Conservation (phyloP, 2,888 invertebrate genomes). For the Chesias legatella region DNA sequence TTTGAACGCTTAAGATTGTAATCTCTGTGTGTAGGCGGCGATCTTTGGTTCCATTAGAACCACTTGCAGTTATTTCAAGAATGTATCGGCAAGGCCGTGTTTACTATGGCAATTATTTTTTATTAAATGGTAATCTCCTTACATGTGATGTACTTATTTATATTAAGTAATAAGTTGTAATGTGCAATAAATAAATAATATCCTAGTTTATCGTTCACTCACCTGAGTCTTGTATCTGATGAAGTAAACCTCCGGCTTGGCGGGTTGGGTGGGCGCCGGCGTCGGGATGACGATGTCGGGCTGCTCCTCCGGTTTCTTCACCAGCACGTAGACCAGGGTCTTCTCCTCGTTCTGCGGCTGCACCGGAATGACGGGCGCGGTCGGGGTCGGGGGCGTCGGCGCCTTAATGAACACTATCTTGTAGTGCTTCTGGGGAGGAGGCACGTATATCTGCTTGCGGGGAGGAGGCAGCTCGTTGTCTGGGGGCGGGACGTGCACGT, state of each 20-base stretch:
- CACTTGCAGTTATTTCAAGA: slow-evolving; percentile 15
- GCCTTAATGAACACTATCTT: slow-evolving; percentile 92
- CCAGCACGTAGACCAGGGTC: slow-evolving; percentile 92
- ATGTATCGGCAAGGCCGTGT: background rate
- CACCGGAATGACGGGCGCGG: slow-evolving; percentile 81
- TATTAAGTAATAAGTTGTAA: too few species aligned
- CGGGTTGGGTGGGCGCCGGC: slow-evolving; percentile 90
- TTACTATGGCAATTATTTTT: background rate
- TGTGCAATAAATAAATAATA: too few species aligned
- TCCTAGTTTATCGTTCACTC: slow-evolving; percentile 28
- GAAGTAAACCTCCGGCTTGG: slow-evolving; percentile 94
- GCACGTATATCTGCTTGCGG: slow-evolving; percentile 74
- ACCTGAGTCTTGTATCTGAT: slow-evolving; percentile 94
- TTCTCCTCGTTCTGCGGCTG: slow-evolving; percentile 94
- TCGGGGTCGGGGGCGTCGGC: slow-evolving; percentile 82
- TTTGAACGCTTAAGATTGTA: slow-evolving; percentile 8
- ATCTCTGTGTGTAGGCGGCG: slow-evolving; percentile 4
- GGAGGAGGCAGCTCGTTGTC: slow-evolving; percentile 88
- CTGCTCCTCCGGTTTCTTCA: slow-evolving; percentile 93
- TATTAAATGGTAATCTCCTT: background rate
- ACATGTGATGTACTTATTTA: too few species aligned
- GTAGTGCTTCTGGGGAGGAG: slow-evolving; percentile 88
- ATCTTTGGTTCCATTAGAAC: slow-evolving; percentile 10
- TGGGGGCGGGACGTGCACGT: slow-evolving; percentile 94
- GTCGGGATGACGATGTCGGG: slow-evolving; percentile 89